phyloP scores from a whole-genome alignment of 2,113 vertebrate genomes.

The Corapipo altera region DNA sequence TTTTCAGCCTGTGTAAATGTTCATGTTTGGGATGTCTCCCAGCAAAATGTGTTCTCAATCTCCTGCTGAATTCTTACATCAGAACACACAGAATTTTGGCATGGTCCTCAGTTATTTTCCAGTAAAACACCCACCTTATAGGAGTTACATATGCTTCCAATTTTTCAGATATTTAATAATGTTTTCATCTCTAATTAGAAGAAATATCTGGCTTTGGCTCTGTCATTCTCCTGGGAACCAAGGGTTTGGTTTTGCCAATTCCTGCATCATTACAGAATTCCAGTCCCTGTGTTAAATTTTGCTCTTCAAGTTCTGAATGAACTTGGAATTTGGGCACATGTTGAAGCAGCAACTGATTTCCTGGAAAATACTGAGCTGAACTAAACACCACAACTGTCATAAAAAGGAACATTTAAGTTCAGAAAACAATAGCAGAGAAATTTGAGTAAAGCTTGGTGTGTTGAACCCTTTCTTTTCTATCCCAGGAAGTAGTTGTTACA shows the following conservation, averaged over 20 bases:
- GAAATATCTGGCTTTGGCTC: slow-evolving; percentile 39
- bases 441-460: not conserved
- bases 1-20: not conserved
- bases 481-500: not conserved
- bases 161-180: slow-evolving; percentile 55
- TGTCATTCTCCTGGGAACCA: not conserved
- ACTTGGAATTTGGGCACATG: not conserved
- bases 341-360: slow-evolving; percentile 23
- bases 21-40: not conserved
- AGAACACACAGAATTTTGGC: slow-evolving; percentile 47
- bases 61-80: slow-evolving; percentile 52
- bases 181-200: slow-evolving; percentile 62
- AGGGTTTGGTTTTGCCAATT: not conserved
- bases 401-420: not conserved
- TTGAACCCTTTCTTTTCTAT: not conserved
- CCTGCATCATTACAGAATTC: slow-evolving; percentile 16
- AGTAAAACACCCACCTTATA: slow-evolving; percentile 58
- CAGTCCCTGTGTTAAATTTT: slow-evolving; percentile 4
- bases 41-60: slow-evolving; percentile 64
- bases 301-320: slow-evolving; percentile 58
- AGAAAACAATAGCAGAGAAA: slow-evolving; percentile 25
- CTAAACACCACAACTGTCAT: not conserved
- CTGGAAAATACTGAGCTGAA: slow-evolving; percentile 31
- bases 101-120: slow-evolving; percentile 57
- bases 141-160: slow-evolving; percentile 40